phyloP scores from a whole-genome alignment of 2,113 vertebrate species.

The Heptranchias perlo region DNA sequence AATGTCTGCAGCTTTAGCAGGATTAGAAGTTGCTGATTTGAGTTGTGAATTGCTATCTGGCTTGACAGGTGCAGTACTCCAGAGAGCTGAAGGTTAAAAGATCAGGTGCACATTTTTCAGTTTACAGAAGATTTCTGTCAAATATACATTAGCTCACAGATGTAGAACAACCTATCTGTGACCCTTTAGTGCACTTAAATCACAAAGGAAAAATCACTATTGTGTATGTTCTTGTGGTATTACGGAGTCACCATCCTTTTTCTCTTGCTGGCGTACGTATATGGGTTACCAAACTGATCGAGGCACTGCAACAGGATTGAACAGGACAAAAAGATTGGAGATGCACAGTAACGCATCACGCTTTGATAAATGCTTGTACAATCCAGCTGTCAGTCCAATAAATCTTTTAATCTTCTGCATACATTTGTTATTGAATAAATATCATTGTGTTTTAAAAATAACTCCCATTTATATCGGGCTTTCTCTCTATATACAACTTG shows the following conservation, averaged over 20 bases:
- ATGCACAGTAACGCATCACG: not conserved
- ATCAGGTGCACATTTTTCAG: constrained; percentile 37
- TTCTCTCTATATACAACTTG: not conserved
- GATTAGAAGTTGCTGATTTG: constrained; percentile 28
- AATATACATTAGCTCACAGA: constrained; percentile 33
- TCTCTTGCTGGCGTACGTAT: not conserved
- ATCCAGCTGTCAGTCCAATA: not conserved
- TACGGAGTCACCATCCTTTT: not conserved
- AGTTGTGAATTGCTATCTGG: constrained; percentile 34
- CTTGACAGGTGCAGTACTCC: constrained; percentile 31
- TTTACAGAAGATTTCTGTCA: constrained; percentile 30
- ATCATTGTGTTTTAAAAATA: not conserved
- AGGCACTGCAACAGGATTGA: not conserved
- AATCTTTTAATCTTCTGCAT: not conserved
- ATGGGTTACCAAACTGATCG: not conserved
- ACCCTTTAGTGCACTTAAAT: constrained; percentile 28
- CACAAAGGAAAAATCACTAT: constrained; percentile 33
- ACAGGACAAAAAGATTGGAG: not conserved
- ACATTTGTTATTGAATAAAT: not conserved
- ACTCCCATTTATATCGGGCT: not conserved
- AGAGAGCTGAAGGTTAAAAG: constrained; percentile 32
- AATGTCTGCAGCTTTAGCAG: constrained; percentile 24
- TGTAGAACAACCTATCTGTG: constrained; percentile 27
- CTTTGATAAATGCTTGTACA: not conserved
- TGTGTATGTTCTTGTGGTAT: not conserved